phyloP scores from a whole-genome alignment of 2,797 vertebrate genomes.

The Steatocranus sp. region DNA sequence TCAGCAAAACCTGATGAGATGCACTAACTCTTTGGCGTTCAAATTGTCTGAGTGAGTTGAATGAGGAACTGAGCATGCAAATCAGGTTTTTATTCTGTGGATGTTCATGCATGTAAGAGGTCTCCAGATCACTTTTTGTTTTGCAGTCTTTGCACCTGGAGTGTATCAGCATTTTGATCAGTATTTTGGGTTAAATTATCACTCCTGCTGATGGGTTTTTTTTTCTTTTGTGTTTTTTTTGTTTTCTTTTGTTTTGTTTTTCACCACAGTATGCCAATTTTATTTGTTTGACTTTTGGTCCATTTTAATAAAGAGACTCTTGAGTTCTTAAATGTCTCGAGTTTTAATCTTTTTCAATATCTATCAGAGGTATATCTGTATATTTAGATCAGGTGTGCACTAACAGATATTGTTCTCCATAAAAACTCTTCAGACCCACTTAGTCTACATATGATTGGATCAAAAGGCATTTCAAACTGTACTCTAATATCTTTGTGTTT shows the following conservation, averaged over 20 bases:
- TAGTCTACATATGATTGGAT: neutral
- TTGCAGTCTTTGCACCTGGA: conserved; percentile 14
- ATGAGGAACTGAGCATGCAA: neutral
- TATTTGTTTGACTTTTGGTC: conserved; percentile 54
- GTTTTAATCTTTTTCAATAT: neutral
- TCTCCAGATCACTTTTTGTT: neutral
- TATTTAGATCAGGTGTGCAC: neutral
- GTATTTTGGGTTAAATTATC: conserved; percentile 37
- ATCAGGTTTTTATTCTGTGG: neutral
- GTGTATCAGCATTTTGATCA: conserved; percentile 12
- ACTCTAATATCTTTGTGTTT: neutral
- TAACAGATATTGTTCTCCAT: neutral
- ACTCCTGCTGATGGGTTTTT: conserved; percentile 33
- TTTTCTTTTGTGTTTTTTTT: neutral
- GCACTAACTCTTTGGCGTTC: neutral
- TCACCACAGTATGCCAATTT: conserved; percentile 39
- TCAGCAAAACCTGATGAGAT: neutral
- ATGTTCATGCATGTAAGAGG: neutral
- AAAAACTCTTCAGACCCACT: neutral
- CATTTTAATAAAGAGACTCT: conserved; percentile 60
- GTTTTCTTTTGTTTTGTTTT: neutral
- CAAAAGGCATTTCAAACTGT: neutral
- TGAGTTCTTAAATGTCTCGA: conserved; percentile 17
- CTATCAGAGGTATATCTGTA: neutral
- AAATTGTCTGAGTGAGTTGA: neutral